These are phyloP conservation scores for Lineus longissimus DNA, from an alignment of 1,140 invertebrate species.

Conservation along the genomic window DNA sequence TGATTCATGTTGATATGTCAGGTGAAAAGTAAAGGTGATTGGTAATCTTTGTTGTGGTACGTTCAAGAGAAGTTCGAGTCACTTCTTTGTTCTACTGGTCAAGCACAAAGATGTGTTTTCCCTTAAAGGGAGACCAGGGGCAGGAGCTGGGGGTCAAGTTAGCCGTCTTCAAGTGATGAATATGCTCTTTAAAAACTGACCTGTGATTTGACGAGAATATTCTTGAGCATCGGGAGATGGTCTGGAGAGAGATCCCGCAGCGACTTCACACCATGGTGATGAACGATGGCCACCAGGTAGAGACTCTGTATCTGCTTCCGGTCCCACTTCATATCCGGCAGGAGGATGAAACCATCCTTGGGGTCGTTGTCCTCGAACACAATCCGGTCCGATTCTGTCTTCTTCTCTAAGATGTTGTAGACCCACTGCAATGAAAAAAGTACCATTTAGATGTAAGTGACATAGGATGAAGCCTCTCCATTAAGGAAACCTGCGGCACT, in stretches of 20 bases:
- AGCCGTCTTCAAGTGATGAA: too few species aligned
- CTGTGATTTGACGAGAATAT: slow-evolving; percentile 69
- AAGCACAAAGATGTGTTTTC: too few species aligned
- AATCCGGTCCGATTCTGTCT: slow-evolving; percentile 81
- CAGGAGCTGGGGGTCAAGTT: too few species aligned
- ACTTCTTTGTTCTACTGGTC: neutral
- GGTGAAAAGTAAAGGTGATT: neutral
- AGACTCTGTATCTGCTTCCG: slow-evolving; percentile 70
- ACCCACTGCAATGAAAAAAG: slow-evolving; percentile 76
- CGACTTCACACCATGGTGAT: slow-evolving; percentile 71
- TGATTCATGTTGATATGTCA: neutral
- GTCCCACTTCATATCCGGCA: slow-evolving; percentile 95
- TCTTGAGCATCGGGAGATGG: slow-evolving; percentile 79
- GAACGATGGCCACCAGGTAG: slow-evolving; percentile 78
- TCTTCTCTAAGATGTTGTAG: slow-evolving; percentile 90
- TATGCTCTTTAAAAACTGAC: too few species aligned
- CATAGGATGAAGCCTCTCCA: neutral
- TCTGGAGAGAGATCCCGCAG: slow-evolving; percentile 73
- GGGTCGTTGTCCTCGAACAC: slow-evolving; percentile 76
- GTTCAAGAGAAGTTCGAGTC: neutral
- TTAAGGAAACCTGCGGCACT: too few species aligned
- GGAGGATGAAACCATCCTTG: slow-evolving; percentile 76
- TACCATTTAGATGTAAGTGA: slow-evolving; percentile 7
- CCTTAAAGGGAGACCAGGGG: too few species aligned
- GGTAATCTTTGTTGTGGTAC: neutral